phyloP scores from a whole-genome alignment of 2,888 invertebrate genomes.

The Tenthredo amoena region DNA sequence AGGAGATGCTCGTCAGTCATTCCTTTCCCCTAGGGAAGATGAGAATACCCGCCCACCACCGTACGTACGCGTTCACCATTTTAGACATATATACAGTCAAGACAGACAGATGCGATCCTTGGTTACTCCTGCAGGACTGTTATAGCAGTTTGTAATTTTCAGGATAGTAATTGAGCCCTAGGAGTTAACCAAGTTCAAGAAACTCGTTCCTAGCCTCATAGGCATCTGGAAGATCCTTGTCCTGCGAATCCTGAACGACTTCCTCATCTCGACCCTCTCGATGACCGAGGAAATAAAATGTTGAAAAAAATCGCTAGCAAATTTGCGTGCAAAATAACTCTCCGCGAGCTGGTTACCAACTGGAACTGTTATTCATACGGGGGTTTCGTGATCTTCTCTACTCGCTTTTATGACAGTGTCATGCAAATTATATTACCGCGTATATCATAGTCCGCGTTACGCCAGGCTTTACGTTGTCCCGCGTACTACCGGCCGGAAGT shows the following conservation, averaged over 20 bases:
- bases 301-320: neutral
- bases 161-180: neutral
- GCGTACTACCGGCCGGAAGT: constrained; percentile 29
- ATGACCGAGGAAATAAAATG: neutral
- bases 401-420: constrained; percentile 41
- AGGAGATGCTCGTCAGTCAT: constrained; percentile 49
- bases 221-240: neutral
- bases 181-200: neutral
- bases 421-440: constrained; percentile 57
- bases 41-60: constrained; percentile 3
- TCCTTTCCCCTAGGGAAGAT: constrained; percentile 27
- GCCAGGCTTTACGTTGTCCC: constrained; percentile 53
- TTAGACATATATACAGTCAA: neutral
- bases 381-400: constrained; percentile 28
- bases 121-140: constrained; percentile 11
- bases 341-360: neutral
- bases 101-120: constrained; percentile 23
- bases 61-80: neutral
- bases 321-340: neutral
- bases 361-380: constrained; percentile 5
- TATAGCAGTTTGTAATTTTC: constrained; percentile 17
- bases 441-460: constrained; percentile 53
- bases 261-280: neutral
- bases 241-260: neutral
- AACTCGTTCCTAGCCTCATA: neutral